These are phyloP conservation scores for Ovis canadensis DNA, from an alignment of 2,113 vertebrate species.

Conservation along the genomic window DNA sequence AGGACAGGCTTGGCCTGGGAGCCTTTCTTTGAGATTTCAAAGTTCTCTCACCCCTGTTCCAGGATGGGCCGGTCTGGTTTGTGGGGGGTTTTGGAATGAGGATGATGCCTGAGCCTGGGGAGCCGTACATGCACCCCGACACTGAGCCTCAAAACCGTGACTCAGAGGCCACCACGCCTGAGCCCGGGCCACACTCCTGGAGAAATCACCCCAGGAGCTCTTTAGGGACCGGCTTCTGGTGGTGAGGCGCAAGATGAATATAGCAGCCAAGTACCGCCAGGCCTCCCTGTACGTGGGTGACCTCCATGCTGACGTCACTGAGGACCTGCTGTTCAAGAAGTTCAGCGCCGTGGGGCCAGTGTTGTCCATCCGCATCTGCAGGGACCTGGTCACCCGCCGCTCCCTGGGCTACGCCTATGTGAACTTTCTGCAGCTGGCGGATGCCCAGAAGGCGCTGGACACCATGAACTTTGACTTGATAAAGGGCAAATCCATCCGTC, in stretches of 20 bases:
- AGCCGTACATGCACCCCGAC: neutral
- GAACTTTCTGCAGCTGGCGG: slow-evolving; percentile 50
- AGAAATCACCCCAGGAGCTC: neutral
- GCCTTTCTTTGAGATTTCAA: neutral
- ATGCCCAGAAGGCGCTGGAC: slow-evolving; percentile 93
- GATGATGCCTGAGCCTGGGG: neutral
- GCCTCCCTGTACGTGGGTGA: slow-evolving; percentile 67
- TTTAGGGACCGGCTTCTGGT: neutral
- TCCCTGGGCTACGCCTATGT: slow-evolving; percentile 63
- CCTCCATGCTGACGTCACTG: slow-evolving; percentile 49
- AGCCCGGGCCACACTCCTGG: neutral
- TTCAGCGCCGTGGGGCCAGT: slow-evolving; percentile 42
- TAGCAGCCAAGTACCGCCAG: slow-evolving; percentile 55
- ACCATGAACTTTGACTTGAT: slow-evolving; percentile 98
- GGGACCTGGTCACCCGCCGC: slow-evolving; percentile 28
- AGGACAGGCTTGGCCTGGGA: neutral
- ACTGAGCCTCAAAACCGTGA: neutral
- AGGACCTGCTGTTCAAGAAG: slow-evolving; percentile 63
- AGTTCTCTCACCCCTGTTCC: neutral
- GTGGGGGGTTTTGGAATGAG: neutral
- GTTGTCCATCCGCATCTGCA: slow-evolving; percentile 65
- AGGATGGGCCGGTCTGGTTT: neutral
- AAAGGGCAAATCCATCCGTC: slow-evolving; percentile 93
- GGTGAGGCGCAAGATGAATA: neutral
- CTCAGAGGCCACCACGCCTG: neutral